These are phyloP conservation scores for Nasonia giraulti DNA, from an alignment of 1,140 invertebrate genomes.

Conservation along the genomic window DNA sequence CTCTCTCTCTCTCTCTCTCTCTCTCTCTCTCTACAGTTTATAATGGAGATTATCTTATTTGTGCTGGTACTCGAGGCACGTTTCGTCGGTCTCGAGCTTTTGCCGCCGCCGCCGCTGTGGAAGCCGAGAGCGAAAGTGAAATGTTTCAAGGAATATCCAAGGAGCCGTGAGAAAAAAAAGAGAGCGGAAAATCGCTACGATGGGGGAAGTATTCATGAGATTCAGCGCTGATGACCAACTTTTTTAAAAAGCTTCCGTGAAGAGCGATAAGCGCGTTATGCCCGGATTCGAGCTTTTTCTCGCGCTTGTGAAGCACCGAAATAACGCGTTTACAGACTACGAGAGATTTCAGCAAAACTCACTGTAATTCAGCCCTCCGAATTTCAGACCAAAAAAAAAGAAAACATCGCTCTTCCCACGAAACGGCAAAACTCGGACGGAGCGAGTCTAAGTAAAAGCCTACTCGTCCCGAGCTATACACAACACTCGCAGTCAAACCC, in stretches of 20 bases:
- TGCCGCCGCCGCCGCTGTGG: background rate
- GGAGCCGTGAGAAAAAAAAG: background rate
- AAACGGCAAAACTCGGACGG: background rate
- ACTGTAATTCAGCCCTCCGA: too few relatives aligned
- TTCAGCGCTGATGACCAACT: background rate
- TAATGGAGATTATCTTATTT: conserved; percentile 75
- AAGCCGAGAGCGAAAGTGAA: conserved; percentile 46
- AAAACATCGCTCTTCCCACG: background rate
- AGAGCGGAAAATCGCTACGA: background rate
- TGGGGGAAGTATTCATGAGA: conserved; percentile 15
- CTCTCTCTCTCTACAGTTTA: conserved; percentile 64
- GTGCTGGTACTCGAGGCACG: conserved; percentile 63
- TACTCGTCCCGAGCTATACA: background rate
- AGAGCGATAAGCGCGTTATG: background rate
- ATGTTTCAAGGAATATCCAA: conserved; percentile 12
- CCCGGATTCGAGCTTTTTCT: background rate
- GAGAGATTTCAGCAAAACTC: too few relatives aligned
- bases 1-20: too few relatives aligned
- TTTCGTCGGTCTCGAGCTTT: conserved; percentile 55
- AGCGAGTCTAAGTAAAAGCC: conserved; percentile 11
- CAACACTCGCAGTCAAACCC: background rate
- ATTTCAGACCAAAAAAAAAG: too few relatives aligned
- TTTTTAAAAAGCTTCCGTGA: too few relatives aligned
- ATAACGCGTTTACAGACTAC: too few relatives aligned
- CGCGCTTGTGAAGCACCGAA: too few relatives aligned